Conservation (phyloP, 1,140 invertebrate species). For the Macrosteles quadrilineatus region DNA sequence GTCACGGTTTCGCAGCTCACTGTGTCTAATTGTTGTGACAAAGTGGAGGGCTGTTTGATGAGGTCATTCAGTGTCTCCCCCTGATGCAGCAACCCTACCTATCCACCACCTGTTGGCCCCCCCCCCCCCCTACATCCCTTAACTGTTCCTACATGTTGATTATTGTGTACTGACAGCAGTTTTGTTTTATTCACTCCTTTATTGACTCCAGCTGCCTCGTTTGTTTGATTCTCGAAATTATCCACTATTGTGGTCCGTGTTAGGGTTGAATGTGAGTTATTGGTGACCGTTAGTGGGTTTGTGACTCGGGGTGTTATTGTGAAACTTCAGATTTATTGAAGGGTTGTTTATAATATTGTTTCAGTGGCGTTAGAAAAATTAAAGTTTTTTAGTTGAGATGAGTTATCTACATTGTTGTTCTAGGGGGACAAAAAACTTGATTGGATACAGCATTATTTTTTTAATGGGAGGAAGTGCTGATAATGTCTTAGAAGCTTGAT, state of each 20-base stretch:
- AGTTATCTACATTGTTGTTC: no score
- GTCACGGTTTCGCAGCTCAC: conserved; percentile 18
- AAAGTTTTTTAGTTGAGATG: no score
- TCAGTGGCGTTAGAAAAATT: no score
- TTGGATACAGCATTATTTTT: no score
- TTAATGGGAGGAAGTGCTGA: no score
- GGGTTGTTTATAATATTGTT: no score
- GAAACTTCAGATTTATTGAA: no score
- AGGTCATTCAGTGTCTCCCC: conserved; percentile 13
- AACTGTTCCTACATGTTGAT: neutral
- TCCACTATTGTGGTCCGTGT: neutral
- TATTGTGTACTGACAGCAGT: neutral
- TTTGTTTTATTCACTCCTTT: neutral
- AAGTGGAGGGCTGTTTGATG: conserved; percentile 14
- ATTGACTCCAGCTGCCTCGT: neutral
- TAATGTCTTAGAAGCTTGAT: no score
- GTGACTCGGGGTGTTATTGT: no score
- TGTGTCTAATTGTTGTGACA: conserved; percentile 26
- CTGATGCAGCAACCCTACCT: neutral
- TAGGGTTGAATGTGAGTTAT: neutral
- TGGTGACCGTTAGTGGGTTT: no score
- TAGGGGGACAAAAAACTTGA: no score
- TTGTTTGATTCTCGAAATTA: neutral
- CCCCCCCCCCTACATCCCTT: neutral
- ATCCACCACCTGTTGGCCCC: conserved; percentile 11